Evolutionary conservation across 2,797 vertebrate species (phyloP).

Genomic region (Morelia viridis): DNA sequence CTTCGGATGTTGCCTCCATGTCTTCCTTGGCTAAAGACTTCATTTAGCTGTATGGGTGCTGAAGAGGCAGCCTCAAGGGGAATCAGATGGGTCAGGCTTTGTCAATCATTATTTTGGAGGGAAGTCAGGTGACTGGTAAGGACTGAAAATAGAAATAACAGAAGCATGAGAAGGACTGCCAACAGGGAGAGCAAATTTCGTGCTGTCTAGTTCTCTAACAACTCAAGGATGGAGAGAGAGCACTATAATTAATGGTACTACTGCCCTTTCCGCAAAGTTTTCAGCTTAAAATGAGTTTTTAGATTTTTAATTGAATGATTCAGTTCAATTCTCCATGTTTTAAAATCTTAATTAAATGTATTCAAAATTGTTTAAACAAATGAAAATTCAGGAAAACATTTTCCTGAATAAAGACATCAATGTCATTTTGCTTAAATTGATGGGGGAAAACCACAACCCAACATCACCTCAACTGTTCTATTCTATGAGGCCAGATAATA

Average conservation of each 20-base stretch:
- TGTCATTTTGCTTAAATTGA: background rate
- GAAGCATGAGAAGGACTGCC: background rate
- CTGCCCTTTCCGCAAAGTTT: background rate
- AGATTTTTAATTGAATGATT: background rate
- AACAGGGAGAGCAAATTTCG: background rate
- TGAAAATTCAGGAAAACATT: background rate
- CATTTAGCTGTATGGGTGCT: background rate
- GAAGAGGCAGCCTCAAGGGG: background rate
- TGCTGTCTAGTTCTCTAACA: background rate
- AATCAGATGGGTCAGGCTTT: background rate
- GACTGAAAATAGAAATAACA: background rate
- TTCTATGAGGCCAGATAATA: background rate
- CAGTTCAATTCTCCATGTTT: background rate
- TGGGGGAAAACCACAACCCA: background rate
- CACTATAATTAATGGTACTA: background rate
- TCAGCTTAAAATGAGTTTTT: background rate
- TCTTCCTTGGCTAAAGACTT: background rate
- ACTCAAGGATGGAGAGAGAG: background rate
- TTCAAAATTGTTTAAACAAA: background rate
- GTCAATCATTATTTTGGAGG: background rate
- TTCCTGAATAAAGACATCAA: background rate
- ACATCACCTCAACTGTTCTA: background rate
- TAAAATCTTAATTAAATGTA: no score
- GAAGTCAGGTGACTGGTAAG: background rate
- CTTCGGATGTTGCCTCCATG: background rate